A percentile compares a stretch with the other conserved stretches of the same genome.
These are phyloP conservation scores for Melieria picta DNA, from an alignment of 2,888 invertebrate genomes.

Conservation along the genomic window DNA sequence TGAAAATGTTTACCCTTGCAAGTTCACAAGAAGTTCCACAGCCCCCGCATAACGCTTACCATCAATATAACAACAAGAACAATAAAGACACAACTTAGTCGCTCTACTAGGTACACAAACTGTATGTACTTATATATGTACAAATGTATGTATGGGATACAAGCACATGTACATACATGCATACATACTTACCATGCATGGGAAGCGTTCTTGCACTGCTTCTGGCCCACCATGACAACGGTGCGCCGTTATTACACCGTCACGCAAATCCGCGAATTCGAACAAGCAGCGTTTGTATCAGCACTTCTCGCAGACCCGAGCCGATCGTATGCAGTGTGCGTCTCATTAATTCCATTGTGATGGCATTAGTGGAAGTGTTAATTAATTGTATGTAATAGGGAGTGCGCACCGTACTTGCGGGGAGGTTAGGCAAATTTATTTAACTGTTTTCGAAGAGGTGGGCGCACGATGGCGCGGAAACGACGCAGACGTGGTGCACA, in stretches of 20 bases:
- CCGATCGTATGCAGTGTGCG: constrained; percentile 10
- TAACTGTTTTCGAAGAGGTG: constrained; percentile 7
- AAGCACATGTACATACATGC: background rate
- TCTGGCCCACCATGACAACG: background rate
- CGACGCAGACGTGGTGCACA: too few relatives aligned
- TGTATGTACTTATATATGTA: background rate
- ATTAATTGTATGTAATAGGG: constrained; percentile 35
- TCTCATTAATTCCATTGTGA: constrained; percentile 36
- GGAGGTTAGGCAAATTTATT: constrained; percentile 18
- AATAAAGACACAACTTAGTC: background rate
- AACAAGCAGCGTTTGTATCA: background rate
- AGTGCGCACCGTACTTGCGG: constrained; percentile 4
- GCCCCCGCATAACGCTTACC: background rate
- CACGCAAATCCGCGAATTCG: constrained; percentile 8
- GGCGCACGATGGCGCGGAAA: too few relatives aligned
- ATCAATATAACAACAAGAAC: background rate
- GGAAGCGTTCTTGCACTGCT: background rate
- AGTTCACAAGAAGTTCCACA: background rate
- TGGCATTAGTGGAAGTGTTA: constrained; percentile 32
- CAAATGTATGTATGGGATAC: background rate
- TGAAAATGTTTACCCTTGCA: constrained; percentile 1
- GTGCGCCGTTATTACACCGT: constrained; percentile 29
- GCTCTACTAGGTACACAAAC: background rate
- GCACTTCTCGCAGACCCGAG: background rate
- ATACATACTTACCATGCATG: background rate